phyloP scores from a whole-genome alignment of 1,140 invertebrate species.

The Hycleus cichorii region DNA sequence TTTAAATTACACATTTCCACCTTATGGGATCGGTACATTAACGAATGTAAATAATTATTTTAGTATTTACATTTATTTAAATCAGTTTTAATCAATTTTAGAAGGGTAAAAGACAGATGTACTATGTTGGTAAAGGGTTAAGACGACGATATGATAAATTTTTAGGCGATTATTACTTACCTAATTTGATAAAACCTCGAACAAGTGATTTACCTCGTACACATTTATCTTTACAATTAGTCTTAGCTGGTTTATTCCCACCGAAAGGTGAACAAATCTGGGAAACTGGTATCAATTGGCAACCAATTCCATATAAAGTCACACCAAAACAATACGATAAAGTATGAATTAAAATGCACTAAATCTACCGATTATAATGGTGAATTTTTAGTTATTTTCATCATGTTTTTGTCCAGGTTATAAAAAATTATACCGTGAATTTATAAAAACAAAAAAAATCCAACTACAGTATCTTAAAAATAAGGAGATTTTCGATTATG shows the following conservation, averaged over 20 bases:
- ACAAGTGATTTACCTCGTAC: constrained; percentile 47
- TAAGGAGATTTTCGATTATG: constrained; percentile 19
- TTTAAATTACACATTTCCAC: constrained; percentile 51
- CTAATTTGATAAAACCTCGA: constrained; percentile 29
- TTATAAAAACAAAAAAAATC: not conserved
- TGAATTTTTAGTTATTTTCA: constrained; percentile 14
- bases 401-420: constrained; percentile 21
- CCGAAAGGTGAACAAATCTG: constrained; percentile 62
- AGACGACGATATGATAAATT: constrained; percentile 54
- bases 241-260: constrained; percentile 79
- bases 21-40: constrained; percentile 62
- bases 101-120: constrained; percentile 43
- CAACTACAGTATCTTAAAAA: constrained; percentile 9
- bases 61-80: not conserved
- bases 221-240: constrained; percentile 54
- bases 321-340: constrained; percentile 13
- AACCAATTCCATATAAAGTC: constrained; percentile 68
- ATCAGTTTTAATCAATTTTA: constrained; percentile 7
- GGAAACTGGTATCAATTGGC: constrained; percentile 67
- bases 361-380: not conserved
- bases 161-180: constrained; percentile 52
- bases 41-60: constrained; percentile 54
- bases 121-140: constrained; percentile 53
- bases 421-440: constrained; percentile 12
- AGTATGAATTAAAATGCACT: constrained; percentile 5